phyloP scores from a whole-genome alignment of 1,140 invertebrate species.

The Proales similis region DNA sequence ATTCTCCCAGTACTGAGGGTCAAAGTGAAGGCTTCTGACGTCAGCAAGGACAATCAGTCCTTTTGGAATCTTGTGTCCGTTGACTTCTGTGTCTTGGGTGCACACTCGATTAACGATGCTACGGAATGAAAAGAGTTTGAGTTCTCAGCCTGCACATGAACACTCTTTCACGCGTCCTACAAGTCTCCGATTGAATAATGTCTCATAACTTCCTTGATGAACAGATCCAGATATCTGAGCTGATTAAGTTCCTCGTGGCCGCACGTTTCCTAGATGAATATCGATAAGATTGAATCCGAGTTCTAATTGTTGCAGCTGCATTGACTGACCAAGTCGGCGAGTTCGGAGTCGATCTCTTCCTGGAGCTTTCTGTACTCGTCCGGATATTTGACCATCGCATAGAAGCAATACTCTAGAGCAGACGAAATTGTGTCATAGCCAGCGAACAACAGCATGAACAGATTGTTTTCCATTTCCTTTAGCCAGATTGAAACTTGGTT shows the following conservation, averaged over 20 bases:
- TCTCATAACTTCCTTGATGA: constrained; percentile 23
- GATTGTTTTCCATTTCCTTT: too few relatives aligned
- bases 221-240: constrained; percentile 7
- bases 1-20: constrained; percentile 47
- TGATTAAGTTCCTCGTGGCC: too few relatives aligned
- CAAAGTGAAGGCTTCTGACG: constrained; percentile 49
- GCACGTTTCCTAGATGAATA: too few relatives aligned
- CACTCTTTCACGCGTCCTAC: too few relatives aligned
- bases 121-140: background rate
- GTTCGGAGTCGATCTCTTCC: too few relatives aligned
- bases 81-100: constrained; percentile 11
- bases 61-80: constrained; percentile 42
- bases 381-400: too few relatives aligned
- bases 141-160: background rate
- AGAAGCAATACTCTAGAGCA: too few relatives aligned
- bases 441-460: too few relatives aligned
- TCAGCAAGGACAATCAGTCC: constrained; percentile 47
- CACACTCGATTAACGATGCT: constrained; percentile 1
- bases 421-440: too few relatives aligned
- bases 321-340: too few relatives aligned
- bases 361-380: too few relatives aligned
- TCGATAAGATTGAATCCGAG: constrained; percentile 1
- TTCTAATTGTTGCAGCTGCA: constrained; percentile 12
- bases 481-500: too few relatives aligned
- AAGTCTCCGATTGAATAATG: background rate